Evolutionary conservation across 2,888 invertebrate genomes (phyloP), one percentile per base, ranked within the genome.

Genomic region (Microplitis deprimator): DNA sequence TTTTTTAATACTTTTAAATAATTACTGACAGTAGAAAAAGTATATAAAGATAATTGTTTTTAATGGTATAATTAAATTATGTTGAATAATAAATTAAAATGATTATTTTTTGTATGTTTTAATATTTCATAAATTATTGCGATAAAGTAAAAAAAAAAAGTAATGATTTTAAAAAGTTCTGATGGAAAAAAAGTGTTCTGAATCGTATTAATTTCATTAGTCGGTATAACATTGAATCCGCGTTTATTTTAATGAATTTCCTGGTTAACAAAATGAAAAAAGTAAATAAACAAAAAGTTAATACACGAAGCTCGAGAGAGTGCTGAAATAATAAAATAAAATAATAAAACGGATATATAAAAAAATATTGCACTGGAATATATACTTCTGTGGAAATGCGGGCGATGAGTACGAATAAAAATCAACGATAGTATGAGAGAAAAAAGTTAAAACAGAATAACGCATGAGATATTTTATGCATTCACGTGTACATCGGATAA

Each of bases 381-480:
- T 50, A 50, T 50, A 50, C 50, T 13, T 13, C 50, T 13, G 50
- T 50, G 13, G 50, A 50, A 50, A 50, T 50, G 50, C 50, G 50
- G 65, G 20, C 20, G 29, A 65, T 65, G 29, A 38, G 38, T 29
- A 65, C 29, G 62, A 62, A 62, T 62, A 62, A 62, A 62, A 62
- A 65, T 29, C 5, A 38, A 65, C 65, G 17, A 62, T 8, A 65
- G 13, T 29, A 65, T 65, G 13, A 50, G 50, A 50, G 65, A 29
- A 13, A 29, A 65, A 65, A 29, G 38, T 13, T 29, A 38, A 65
- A 65, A 6, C 65, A 65, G 65, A 65, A 65, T 65, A 65, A 65
- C 65, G 29, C 29, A 65, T 65, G 17, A 29, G 29, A 38, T 65
- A 38, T 65, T 65, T 65, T 29, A 65, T 29, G 65, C 13, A 29